phyloP scores from a whole-genome alignment of 1,140 invertebrate genomes.

The Capitella teleta region DNA sequence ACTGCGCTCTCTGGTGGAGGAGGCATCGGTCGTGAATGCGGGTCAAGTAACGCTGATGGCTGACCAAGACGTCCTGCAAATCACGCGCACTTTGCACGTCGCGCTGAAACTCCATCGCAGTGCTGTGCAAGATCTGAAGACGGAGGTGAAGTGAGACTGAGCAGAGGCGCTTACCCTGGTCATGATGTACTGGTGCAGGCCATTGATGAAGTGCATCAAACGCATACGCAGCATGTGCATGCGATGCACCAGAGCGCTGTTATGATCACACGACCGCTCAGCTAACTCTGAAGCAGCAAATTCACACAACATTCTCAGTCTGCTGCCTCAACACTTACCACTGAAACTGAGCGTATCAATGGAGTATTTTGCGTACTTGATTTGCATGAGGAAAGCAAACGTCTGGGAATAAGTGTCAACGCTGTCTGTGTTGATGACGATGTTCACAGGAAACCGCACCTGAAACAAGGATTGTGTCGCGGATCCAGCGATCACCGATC shows the following conservation, averaged over 20 bases:
- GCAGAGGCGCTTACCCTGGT: constrained; percentile 41
- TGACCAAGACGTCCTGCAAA: constrained; percentile 38
- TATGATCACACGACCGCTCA: neutral
- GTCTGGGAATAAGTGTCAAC: constrained; percentile 50
- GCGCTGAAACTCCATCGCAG: constrained; percentile 44
- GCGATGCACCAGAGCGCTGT: constrained; percentile 32
- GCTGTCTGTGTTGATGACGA: constrained; percentile 46
- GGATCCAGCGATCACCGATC: too few relatives aligned
- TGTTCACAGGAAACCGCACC: constrained; percentile 46
- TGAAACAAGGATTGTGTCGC: too few relatives aligned
- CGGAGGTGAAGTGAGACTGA: neutral
- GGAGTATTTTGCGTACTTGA: constrained; percentile 53
- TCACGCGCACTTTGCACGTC: constrained; percentile 42
- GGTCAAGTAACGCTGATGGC: constrained; percentile 25
- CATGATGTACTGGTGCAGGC: constrained; percentile 53
- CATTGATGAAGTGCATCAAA: constrained; percentile 51
- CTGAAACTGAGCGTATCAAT: constrained; percentile 49
- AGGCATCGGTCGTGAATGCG: constrained; percentile 32
- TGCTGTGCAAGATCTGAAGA: constrained; percentile 45
- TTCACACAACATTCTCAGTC: too few relatives aligned
- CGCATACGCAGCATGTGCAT: constrained; percentile 51
- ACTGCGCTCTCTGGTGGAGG: constrained; percentile 23
- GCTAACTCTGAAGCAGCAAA: neutral
- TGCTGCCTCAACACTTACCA: too few relatives aligned
- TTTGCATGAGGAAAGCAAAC: constrained; percentile 52